phyloP scores from a whole-genome alignment of 1,140 invertebrate species.

The Drosophila biarmipes region DNA sequence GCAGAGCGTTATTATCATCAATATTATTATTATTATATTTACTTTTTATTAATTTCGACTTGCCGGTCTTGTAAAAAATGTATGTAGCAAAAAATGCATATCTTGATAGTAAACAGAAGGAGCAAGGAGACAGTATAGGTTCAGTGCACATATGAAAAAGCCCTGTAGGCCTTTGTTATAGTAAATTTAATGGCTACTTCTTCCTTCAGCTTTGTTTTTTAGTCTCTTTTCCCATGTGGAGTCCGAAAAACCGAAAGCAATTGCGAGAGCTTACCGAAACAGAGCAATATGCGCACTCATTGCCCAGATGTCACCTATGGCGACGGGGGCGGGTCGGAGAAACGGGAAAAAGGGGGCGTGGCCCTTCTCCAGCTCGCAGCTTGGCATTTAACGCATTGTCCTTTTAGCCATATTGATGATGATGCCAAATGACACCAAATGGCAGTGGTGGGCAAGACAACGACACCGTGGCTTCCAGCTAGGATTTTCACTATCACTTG shows the following conservation, averaged over 20 bases:
- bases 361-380: conserved; percentile 39
- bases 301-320: conserved; percentile 55
- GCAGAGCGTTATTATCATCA: too few relatives aligned
- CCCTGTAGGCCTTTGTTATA: conserved; percentile 8
- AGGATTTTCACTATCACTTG: conserved; percentile 77
- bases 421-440: conserved; percentile 81
- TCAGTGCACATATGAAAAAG: neutral
- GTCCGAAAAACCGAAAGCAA: conserved; percentile 55
- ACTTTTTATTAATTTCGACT: too few relatives aligned
- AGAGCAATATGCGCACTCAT: conserved; percentile 74
- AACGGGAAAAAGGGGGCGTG: neutral
- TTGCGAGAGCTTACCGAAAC: conserved; percentile 54
- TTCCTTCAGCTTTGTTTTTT: neutral
- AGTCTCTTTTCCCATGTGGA: neutral
- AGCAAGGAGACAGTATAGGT: neutral
- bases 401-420: conserved; percentile 83
- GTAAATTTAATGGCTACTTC: conserved; percentile 29
- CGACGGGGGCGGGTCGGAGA: conserved; percentile 1
- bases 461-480: conserved; percentile 69
- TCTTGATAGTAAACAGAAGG: too few relatives aligned
- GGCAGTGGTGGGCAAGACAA: conserved; percentile 67
- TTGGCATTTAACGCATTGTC: conserved; percentile 80
- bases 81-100: too few relatives aligned
- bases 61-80: too few relatives aligned
- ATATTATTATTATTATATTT: too few relatives aligned